A percentile compares a stretch with the other conserved stretches of the same genome.
These are phyloP conservation scores for Oligia latruncula DNA, from an alignment of 2,888 invertebrate genomes.

Conservation along the genomic window DNA sequence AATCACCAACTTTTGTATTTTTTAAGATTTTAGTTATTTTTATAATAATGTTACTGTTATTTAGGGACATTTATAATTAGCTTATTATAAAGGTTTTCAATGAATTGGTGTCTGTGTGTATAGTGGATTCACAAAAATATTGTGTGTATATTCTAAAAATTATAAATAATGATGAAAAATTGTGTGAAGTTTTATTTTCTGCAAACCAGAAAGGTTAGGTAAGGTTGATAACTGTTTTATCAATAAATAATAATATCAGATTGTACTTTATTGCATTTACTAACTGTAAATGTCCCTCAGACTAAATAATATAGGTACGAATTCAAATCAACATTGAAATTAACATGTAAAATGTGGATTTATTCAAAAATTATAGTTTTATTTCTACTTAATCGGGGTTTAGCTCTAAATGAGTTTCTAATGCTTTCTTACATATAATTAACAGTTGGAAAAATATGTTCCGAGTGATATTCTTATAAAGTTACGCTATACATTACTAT, in stretches of 20 bases:
- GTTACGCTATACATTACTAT: constrained; percentile 78
- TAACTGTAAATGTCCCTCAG: constrained; percentile 63
- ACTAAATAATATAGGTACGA: constrained; percentile 44
- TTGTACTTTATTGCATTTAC: constrained; percentile 51
- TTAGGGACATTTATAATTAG: constrained; percentile 67
- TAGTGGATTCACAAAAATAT: constrained; percentile 58
- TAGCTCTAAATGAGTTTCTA: constrained; percentile 65
- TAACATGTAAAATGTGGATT: constrained; percentile 57
- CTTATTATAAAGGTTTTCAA: constrained; percentile 17
- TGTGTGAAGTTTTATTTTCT: constrained; percentile 10
- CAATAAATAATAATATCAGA: constrained; percentile 43
- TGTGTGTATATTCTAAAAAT: constrained; percentile 41
- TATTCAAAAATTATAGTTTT: constrained; percentile 61
- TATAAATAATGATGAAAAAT: background rate
- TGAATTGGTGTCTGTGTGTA: constrained; percentile 36
- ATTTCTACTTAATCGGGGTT: constrained; percentile 56
- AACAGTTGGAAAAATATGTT: constrained; percentile 87
- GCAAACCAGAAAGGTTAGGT: background rate
- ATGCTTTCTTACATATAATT: constrained; percentile 73
- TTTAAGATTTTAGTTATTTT: constrained; percentile 45
- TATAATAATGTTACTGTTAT: constrained; percentile 47
- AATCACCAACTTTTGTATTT: constrained; percentile 67
- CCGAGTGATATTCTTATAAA: constrained; percentile 79
- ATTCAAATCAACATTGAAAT: constrained; percentile 59
- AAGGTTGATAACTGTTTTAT: constrained; percentile 10